phyloP scores from a whole-genome alignment of 2,113 vertebrate species.

The Delphinus delphis region DNA sequence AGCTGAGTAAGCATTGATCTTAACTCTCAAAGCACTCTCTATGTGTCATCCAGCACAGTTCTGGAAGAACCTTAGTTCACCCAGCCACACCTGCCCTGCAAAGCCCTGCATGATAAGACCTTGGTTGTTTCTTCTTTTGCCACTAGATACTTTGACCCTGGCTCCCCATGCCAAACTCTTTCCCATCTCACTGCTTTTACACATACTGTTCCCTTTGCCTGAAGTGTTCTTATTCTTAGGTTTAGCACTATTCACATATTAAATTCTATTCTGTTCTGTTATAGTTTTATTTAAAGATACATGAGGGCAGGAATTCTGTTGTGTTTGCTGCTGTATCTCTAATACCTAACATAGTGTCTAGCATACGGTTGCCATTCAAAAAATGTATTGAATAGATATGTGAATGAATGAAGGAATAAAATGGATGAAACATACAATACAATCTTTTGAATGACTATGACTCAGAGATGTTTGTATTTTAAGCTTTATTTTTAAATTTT shows the following conservation, averaged over 20 bases:
- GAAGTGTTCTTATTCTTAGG: neutral
- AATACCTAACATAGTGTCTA: neutral
- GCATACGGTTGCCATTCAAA: neutral
- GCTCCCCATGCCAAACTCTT: accelerated
- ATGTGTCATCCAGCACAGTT: neutral
- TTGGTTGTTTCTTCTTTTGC: neutral
- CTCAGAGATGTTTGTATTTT: neutral
- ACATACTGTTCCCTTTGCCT: neutral
- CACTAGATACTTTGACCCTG: neutral
- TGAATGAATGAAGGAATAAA: neutral
- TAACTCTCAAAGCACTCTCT: neutral
- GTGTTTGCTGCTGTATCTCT: neutral
- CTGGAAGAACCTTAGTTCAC: neutral
- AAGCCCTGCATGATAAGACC: neutral
- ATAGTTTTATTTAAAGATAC: neutral
- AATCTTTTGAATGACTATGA: neutral
- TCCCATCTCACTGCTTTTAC: neutral
- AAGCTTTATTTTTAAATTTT: slow-evolving; percentile 1
- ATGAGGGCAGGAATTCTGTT: neutral
- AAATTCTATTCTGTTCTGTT: neutral
- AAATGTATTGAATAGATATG: neutral
- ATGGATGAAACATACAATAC: neutral
- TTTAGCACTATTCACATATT: neutral
- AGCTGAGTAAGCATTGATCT: neutral
- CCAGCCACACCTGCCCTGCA: accelerated